Evolutionary conservation across 2,888 invertebrate genomes (phyloP).

Genomic region (Acleris sparsana): DNA sequence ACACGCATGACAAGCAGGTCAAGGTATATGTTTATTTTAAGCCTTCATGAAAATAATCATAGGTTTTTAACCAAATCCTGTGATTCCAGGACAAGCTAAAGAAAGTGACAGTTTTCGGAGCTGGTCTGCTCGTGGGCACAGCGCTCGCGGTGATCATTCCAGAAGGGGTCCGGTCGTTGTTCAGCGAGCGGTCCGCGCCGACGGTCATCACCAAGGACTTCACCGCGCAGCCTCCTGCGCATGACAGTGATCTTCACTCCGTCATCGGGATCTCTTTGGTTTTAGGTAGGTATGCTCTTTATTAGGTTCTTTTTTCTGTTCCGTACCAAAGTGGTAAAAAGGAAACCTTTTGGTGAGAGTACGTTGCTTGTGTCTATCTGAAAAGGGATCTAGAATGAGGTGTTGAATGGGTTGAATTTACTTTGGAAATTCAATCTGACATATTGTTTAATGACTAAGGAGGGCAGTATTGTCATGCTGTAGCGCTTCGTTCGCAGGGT

Average conservation of each 20-base stretch:
- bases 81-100: conserved; percentile 93
- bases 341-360: too few species aligned
- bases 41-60: too few species aligned
- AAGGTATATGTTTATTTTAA: too few species aligned
- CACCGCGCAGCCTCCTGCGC: conserved; percentile 63
- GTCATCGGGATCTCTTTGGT: conserved; percentile 97
- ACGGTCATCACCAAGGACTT: conserved; percentile 65
- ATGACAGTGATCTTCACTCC: conserved; percentile 86
- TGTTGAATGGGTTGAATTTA: too few species aligned
- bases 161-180: conserved; percentile 96
- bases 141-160: conserved; percentile 99
- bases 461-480: neutral
- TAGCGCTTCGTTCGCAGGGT: conserved; percentile 80
- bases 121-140: conserved; percentile 98
- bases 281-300: conserved; percentile 85
- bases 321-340: too few species aligned
- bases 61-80: neutral
- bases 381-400: too few species aligned
- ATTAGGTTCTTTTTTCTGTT: too few species aligned
- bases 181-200: conserved; percentile 66
- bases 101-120: conserved; percentile 96
- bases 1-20: too few species aligned
- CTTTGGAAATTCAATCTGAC: too few species aligned
- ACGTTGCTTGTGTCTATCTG: too few species aligned
- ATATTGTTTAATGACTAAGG: too few species aligned